Evolutionary conservation across 2,113 vertebrate genomes (phyloP).

Genomic region (Chloebia gouldiae): DNA sequence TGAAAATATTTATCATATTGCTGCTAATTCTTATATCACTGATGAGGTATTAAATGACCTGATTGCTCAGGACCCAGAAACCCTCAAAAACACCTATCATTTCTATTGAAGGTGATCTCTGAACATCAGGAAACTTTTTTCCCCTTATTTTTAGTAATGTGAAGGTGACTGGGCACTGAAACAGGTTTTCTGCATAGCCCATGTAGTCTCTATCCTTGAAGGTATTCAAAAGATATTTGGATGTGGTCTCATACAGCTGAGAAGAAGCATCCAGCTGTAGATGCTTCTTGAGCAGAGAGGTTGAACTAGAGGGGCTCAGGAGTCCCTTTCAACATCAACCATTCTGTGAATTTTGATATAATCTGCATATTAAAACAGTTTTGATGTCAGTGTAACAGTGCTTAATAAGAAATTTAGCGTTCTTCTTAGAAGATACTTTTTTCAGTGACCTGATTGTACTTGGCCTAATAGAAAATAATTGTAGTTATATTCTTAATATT

Average conservation of each 20-base stretch:
- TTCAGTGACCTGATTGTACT: neutral
- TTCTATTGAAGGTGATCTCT: neutral
- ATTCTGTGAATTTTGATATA: neutral
- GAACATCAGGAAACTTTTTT: neutral
- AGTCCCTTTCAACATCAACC: neutral
- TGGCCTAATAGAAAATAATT: neutral
- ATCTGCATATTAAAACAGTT: neutral
- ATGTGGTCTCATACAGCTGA: neutral
- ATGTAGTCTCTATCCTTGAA: neutral
- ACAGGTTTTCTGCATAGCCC: fast-evolving
- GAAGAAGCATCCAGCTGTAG: neutral
- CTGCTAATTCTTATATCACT: neutral
- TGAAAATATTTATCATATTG: neutral
- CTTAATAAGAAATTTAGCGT: neutral
- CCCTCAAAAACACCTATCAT: neutral
- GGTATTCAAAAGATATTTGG: neutral
- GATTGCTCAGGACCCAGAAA: neutral
- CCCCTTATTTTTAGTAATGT: neutral
- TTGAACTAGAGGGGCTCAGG: neutral
- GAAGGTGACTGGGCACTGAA: neutral
- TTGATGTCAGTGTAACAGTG: neutral
- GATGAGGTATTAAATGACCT: neutral
- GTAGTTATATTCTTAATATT: neutral
- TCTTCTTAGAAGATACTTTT: neutral
- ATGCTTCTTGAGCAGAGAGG: neutral